phyloP scores from a whole-genome alignment of 2,797 vertebrate genomes.

The Hydrocynus forskahlii region DNA sequence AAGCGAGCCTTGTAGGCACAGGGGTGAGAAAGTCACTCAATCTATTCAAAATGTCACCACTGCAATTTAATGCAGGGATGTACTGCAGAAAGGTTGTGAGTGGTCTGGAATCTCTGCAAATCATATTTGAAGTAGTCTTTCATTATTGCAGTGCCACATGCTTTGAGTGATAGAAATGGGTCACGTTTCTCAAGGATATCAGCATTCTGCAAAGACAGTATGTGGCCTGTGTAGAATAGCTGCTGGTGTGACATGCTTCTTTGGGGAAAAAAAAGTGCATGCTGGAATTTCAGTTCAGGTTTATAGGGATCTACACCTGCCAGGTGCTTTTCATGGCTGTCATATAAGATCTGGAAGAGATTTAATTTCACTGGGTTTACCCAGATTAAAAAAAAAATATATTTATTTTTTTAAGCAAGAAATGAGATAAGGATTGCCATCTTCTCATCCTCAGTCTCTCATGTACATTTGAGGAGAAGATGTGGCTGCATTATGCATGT shows the following conservation, averaged over 20 bases:
- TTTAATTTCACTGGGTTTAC: constrained; percentile 21
- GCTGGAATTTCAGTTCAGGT: constrained; percentile 35
- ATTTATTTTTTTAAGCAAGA: constrained; percentile 23
- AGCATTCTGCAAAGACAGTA: constrained; percentile 41
- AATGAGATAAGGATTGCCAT: constrained; percentile 20
- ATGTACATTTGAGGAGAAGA: constrained; percentile 12
- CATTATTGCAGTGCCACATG: constrained; percentile 51
- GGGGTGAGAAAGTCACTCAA: constrained; percentile 37
- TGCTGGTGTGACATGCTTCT: constrained; percentile 26
- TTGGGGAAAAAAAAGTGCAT: constrained; percentile 31
- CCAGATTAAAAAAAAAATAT: background rate
- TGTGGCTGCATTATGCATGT: constrained; percentile 14
- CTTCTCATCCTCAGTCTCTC: constrained; percentile 10
- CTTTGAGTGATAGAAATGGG: constrained; percentile 54
- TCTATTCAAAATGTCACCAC: constrained; percentile 55
- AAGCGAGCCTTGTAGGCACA: constrained; percentile 45
- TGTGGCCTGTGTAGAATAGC: constrained; percentile 36
- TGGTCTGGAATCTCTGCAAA: constrained; percentile 66
- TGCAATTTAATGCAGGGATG: constrained; percentile 56
- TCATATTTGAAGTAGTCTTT: constrained; percentile 64
- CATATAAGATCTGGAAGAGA: background rate
- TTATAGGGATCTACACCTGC: constrained; percentile 1
- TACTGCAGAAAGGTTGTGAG: constrained; percentile 62
- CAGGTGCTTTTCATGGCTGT: constrained; percentile 8
- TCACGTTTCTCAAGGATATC: constrained; percentile 50